Evolutionary conservation across 2,113 vertebrate genomes (phyloP), one percentile per base, ranked within the genome.

Genomic region (Marmota monax): DNA sequence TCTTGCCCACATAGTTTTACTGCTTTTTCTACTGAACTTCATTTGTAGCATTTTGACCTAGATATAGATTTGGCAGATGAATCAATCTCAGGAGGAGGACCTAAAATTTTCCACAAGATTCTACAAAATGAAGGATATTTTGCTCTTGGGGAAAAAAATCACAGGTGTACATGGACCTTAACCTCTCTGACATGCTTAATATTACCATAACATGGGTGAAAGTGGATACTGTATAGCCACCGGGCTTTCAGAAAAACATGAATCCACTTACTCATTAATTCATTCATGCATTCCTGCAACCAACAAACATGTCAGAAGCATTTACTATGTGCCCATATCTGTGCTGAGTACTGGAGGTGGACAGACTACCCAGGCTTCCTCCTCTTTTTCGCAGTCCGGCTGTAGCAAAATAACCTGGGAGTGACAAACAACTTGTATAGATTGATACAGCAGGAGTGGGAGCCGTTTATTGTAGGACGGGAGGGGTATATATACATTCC

Each of bases 31-130:
- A 18, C 18, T 70, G 69, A 88, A 78, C n/a, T 94, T 95, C 17
- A 17, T 76, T 92, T 90, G n/a, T 58, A 92, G 53, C 34, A 80
- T 80, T 94, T 89, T 90, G 56, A 82, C 85, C 96, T 45, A 91
- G 23, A 82, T 45, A 74, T 3, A 84, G 39, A 93, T 56, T 86
- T 37, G 39, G 58, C 22, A 25, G 27, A 56, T 37, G 53, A 92
- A 90, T 84, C 61, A 53, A 56, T 90, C 84, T 96, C 70, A 82
- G 70, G 34, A 89, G 56, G 65, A 89, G 37, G n/a, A 53, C 32
- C 53, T 84, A 74, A 87, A 84, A 51, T 94, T 87, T 95, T 78
- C 78, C 45, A 85, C 51, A 92, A 70, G 91, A 56, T 89, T 82
- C 65, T 90, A 79, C 14, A 86, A 95, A 91, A 77, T 80, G 16